phyloP scores from a whole-genome alignment of 2,797 vertebrate species.

The Chromobotia macracanthus region DNA sequence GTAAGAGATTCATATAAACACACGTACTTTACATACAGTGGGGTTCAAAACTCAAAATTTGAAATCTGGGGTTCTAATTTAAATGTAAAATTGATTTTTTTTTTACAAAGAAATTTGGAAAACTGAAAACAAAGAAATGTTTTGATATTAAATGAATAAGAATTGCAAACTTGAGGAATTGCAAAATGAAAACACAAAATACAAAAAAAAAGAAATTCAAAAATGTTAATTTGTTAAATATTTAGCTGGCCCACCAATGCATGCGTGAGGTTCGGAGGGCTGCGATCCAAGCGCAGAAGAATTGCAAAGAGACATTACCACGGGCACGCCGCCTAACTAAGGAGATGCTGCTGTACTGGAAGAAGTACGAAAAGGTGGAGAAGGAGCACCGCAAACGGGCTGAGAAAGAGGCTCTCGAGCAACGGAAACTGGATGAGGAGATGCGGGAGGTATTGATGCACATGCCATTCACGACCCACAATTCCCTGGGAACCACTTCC shows the following conservation, averaged over 20 bases:
- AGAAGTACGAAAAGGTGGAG: slow-evolving; percentile 98
- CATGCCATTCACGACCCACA: background rate
- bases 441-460: slow-evolving; percentile 89
- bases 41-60: too few species aligned
- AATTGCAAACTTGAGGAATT: background rate
- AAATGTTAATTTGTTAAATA: too few species aligned
- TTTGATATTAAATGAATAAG: too few species aligned
- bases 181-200: too few species aligned
- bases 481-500: background rate
- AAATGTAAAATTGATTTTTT: too few species aligned
- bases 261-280: slow-evolving; percentile 97
- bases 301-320: slow-evolving; percentile 97
- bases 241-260: slow-evolving; percentile 94
- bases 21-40: background rate
- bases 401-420: slow-evolving; percentile 96
- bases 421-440: slow-evolving; percentile 96
- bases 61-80: too few species aligned
- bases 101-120: too few species aligned
- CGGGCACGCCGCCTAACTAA: slow-evolving; percentile 95
- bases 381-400: slow-evolving; percentile 97
- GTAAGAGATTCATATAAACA: slow-evolving; percentile 67
- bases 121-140: too few species aligned
- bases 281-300: slow-evolving; percentile 96
- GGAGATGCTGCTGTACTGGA: slow-evolving; percentile 99
- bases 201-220: too few species aligned